A percentile compares a stretch with the other conserved stretches of the same genome.
Conservation (phyloP, 1,140 invertebrate genomes). For the Lepidurus couesii region DNA sequence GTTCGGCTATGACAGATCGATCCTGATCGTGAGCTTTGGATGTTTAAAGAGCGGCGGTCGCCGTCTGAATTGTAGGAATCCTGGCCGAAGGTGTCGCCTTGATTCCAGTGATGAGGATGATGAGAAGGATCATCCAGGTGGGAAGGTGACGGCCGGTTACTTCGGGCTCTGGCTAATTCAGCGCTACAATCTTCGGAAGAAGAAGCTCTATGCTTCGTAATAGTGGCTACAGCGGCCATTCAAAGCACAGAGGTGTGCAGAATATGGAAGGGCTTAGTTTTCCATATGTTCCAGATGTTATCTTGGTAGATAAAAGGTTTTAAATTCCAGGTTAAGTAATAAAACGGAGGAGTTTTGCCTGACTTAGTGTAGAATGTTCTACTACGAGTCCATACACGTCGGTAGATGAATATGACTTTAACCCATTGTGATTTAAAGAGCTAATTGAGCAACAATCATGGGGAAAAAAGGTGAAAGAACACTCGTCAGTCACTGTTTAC, state of each 20-base stretch:
- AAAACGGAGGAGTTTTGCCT: no score
- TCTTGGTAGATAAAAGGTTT: background rate
- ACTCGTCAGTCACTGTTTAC: no score
- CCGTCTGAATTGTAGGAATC: background rate
- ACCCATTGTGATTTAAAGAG: no score
- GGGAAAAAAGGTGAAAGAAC: no score
- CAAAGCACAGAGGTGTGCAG: background rate
- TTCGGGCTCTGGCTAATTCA: background rate
- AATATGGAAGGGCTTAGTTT: background rate
- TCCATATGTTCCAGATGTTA: background rate
- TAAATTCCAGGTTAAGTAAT: no score
- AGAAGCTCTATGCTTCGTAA: background rate
- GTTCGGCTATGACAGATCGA: background rate
- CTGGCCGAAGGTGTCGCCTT: background rate
- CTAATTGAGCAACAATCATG: no score
- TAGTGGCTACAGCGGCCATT: background rate
- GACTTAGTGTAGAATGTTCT: no score
- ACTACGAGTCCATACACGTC: no score
- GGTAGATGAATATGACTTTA: no score
- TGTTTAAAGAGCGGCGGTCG: background rate
- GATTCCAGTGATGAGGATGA: background rate
- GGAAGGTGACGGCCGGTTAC: background rate
- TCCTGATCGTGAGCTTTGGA: conserved; percentile 1
- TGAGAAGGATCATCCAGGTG: background rate
- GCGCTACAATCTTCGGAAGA: background rate